Evolutionary conservation across 2,888 invertebrate species (phyloP).

Genomic region (Keiferia lycopersicella): DNA sequence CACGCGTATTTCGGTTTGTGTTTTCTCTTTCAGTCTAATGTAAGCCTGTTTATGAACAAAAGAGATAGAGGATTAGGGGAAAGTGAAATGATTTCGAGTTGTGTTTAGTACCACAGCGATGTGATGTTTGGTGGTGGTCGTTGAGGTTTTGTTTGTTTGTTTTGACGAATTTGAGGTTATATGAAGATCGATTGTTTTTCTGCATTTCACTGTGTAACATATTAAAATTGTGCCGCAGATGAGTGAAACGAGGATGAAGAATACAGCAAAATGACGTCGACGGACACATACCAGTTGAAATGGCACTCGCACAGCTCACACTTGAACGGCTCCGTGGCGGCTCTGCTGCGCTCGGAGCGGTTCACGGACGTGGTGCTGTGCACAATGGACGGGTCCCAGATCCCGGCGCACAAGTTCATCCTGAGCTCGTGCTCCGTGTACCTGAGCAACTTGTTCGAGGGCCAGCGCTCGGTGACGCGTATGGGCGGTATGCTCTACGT

Average conservation of each 20-base stretch:
- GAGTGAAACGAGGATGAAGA: constrained; percentile 35
- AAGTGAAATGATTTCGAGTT: neutral
- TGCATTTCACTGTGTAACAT: neutral
- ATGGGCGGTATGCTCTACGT: constrained; percentile 83
- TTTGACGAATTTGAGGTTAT: constrained; percentile 23
- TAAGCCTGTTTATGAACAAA: neutral
- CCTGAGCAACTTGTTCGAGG: constrained; percentile 69
- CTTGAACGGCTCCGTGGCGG: constrained; percentile 90
- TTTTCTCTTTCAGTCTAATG: constrained; percentile 12
- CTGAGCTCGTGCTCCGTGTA: constrained; percentile 89
- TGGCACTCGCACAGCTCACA: constrained; percentile 93
- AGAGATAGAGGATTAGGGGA: neutral
- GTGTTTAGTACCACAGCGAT: neutral
- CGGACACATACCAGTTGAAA: constrained; percentile 93
- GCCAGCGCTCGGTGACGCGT: constrained; percentile 69
- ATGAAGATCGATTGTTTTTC: neutral
- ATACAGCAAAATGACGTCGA: constrained; percentile 66
- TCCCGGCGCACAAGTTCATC: constrained; percentile 92
- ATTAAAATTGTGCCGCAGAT: constrained; percentile 34
- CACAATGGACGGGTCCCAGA: constrained; percentile 89
- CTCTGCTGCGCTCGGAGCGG: constrained; percentile 88
- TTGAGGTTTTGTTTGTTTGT: neutral
- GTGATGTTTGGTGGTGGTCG: neutral
- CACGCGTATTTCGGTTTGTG: neutral
- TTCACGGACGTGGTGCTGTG: constrained; percentile 92